Conservation (phyloP, 2,888 invertebrate species). For the Odontomyia ornata region DNA sequence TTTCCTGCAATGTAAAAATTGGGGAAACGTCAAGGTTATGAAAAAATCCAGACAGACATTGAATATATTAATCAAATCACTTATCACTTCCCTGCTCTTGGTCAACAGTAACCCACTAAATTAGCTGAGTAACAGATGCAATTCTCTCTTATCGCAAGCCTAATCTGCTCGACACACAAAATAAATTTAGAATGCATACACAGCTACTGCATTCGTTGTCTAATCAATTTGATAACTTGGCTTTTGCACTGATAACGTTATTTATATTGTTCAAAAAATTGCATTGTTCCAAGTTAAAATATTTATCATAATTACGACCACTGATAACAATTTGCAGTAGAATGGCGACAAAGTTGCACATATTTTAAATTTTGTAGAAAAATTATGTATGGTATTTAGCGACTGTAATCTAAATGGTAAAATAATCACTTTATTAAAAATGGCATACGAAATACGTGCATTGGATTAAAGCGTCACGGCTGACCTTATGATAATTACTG, state of each 20-base stretch:
- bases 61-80: no score
- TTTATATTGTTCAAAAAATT: not conserved
- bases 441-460: not conserved
- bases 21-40: no score
- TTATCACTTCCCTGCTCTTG: no score
- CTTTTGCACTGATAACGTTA: not conserved
- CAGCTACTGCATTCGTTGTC: not conserved
- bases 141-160: no score
- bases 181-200: not conserved
- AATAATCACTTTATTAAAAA: conserved; percentile 10
- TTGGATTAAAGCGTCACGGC: not conserved
- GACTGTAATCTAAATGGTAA: conserved; percentile 2
- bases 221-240: not conserved
- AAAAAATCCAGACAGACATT: no score
- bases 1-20: no score
- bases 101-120: no score
- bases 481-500: conserved; percentile 26
- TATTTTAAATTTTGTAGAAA: conserved; percentile 2
- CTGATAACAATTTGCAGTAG: not conserved
- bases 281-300: not conserved
- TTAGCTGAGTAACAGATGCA: no score
- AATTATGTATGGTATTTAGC: not conserved
- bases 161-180: not conserved
- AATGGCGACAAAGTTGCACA: not conserved
- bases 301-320: not conserved